Evolutionary conservation across 2,113 vertebrate species (phyloP), one percentile per base, ranked within the genome.

Genomic region (Seriola quinqueradiata): DNA sequence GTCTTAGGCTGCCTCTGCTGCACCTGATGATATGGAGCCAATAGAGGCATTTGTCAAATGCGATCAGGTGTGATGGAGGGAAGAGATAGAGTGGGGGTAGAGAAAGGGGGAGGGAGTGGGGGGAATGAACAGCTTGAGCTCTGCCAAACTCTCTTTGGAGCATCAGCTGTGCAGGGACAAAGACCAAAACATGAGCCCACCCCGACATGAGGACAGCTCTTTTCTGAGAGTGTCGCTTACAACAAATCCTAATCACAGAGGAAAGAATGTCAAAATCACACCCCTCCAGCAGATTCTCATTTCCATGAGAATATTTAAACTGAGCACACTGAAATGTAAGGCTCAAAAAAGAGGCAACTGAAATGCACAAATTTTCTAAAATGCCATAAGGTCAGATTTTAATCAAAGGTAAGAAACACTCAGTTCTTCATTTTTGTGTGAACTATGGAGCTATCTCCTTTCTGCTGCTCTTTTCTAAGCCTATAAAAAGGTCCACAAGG

Each of bases 31-130:
- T 94, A 93, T 92, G 87, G 92, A 94, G 92, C 92, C 93, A 89
- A 94, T 92, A 90, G 92, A 85, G 91, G 94, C 90, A 92, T 95
- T 94, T 94, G 93, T 94, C 93, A 93, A 92, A 95, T 89, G 93
- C 92, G 94, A 94, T 95, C 92, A 94, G 92, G 93, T 95, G 93
- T 93, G 92, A 95, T 94, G 86, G 89, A 91, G 83, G 76, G 65
- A 75, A 90, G 87, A 86, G 89, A 87, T 82, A 84, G 79, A 83
- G 79, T 54, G 61, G 81, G 68, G 83, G 75, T 44, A 19, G 86
- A 81, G 68, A 79, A 75, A 70, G 76, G 69, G 76, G 66, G 61
- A 79, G 70, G 75, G 70, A 52, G 48, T 5, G 42, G 60, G 54
- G 16, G 46, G 81, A 70, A 77, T 69, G 83, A 91, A 84, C 77